Conservation (phyloP, 2,113 vertebrate species). For the Australoheros scitulus region DNA sequence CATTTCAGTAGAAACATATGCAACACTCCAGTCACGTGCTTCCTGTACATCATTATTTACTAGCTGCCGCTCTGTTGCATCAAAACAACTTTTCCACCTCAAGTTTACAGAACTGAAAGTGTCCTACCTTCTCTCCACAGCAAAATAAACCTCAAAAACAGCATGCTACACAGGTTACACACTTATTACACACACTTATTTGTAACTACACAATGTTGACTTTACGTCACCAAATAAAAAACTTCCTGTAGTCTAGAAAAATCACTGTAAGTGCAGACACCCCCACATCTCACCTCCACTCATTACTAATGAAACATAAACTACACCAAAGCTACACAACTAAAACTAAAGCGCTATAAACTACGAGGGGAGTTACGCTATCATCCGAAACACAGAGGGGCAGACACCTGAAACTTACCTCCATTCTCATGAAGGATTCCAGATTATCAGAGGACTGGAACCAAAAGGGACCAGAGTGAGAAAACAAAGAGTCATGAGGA, state of each 20-base stretch:
- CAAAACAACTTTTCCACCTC: not conserved
- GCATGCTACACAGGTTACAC: not conserved
- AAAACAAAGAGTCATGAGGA: constrained; percentile 45
- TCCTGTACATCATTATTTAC: not conserved
- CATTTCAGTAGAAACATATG: not conserved
- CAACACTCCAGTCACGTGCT: rapidly evolving
- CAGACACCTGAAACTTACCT: constrained; percentile 66
- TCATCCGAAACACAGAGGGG: not conserved
- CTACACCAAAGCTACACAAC: not conserved
- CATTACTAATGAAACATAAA: constrained; percentile 6
- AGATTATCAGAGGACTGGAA: constrained; percentile 74
- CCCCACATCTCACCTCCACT: not conserved
- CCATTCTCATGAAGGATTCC: constrained; percentile 63
- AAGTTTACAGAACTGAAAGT: not conserved
- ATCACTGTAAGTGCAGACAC: not conserved
- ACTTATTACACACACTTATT: not conserved
- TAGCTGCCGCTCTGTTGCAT: not conserved
- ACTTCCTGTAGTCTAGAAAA: not conserved
- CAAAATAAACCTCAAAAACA: too few species aligned
- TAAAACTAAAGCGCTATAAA: not conserved
- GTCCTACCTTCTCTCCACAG: not conserved
- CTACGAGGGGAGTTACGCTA: not conserved
- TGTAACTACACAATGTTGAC: rapidly evolving
- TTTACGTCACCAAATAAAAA: not conserved
- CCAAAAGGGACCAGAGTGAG: constrained; percentile 44